phyloP scores from a whole-genome alignment of 2,797 vertebrate genomes.

The Cirrhinus mrigala region DNA sequence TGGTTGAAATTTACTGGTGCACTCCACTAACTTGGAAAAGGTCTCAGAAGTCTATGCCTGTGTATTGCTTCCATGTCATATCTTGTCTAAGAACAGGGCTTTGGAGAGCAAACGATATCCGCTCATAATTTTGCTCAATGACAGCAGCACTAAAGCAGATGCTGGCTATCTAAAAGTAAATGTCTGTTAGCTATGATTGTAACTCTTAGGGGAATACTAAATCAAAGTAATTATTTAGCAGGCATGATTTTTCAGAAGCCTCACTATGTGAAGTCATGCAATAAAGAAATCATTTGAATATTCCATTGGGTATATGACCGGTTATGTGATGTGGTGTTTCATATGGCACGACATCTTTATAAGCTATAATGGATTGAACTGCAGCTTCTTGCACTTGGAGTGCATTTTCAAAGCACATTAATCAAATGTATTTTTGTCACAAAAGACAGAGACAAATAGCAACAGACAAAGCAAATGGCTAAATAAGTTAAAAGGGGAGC shows the following conservation, averaged over 20 bases:
- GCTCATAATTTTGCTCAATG: conserved; percentile 46
- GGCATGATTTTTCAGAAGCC: neutral
- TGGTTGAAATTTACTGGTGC: conserved; percentile 39
- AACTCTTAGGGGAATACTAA: conserved; percentile 11
- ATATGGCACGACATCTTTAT: conserved; percentile 30
- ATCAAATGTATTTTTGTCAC: conserved; percentile 45
- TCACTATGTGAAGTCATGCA: conserved; percentile 7
- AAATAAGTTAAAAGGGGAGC: conserved; percentile 46
- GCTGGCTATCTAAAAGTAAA: neutral
- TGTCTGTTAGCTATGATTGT: neutral
- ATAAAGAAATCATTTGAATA: conserved; percentile 15
- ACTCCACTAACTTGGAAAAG: conserved; percentile 52
- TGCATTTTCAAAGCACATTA: conserved; percentile 51
- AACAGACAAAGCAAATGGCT: conserved; percentile 24
- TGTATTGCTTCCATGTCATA: conserved; percentile 31
- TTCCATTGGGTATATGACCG: conserved; percentile 28
- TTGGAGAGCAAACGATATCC: conserved; percentile 37
- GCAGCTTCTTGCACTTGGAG: conserved; percentile 16
- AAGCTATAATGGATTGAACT: conserved; percentile 39
- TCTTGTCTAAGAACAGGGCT: conserved; percentile 42
- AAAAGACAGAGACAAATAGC: conserved; percentile 51
- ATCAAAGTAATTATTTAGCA: conserved; percentile 37
- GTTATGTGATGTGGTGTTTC: conserved; percentile 21
- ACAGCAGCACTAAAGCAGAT: conserved; percentile 24
- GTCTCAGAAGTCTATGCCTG: conserved; percentile 33